Base-by-base conservation (phyloP, 2,113 vertebrate species). In the Sylvietta virens region DNA sequence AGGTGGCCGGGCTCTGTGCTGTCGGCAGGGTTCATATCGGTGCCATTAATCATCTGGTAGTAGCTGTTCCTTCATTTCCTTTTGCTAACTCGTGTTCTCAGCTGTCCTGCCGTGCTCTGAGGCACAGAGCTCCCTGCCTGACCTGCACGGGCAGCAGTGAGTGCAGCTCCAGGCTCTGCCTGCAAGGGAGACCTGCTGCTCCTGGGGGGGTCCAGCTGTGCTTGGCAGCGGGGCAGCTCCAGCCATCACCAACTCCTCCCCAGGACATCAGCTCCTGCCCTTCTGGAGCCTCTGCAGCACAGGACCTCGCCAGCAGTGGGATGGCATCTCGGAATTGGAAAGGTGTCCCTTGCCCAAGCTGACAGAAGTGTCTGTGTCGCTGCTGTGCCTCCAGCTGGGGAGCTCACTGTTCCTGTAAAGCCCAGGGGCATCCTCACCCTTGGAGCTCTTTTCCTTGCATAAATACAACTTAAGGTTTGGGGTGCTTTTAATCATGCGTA, bases 341-440 rank as follows among this genome's bases (percentile, higher is more conserved):
- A 51, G 6, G 18, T 67, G 26, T 13, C 15, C 4, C 27, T 39
- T 13, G 20, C 33, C 48, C 35, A 3, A 1, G 5, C 27, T 47
- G 5, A 1, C 54, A 48, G 31, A 5, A 0, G 0, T 1, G 26
- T 44, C 21, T 23, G 15, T 3, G 2, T 6, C 27, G 31, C 26
- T 53, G 24, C 14, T 73, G 30, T 9, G 56, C 33, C 44, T 39
- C 50, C 51, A 26, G 26, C 10, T 7, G 2, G 7, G 6, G 18
- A 53, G 17, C n/a, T 50, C 84, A 6, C 1, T 1, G 22, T 1
- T 53, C 22, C 54, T 71, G 13, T 11, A 31, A 65, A n/a, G 15
- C 20, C 40, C 56, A 58, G 30, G 26, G 62, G 16, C 3, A 35
- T 10, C 13, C 28, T 57, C 13, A 4, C 24, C 27, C 51, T 42